phyloP scores from a whole-genome alignment of 2,888 invertebrate species.

The Xanthorhoe designata region DNA sequence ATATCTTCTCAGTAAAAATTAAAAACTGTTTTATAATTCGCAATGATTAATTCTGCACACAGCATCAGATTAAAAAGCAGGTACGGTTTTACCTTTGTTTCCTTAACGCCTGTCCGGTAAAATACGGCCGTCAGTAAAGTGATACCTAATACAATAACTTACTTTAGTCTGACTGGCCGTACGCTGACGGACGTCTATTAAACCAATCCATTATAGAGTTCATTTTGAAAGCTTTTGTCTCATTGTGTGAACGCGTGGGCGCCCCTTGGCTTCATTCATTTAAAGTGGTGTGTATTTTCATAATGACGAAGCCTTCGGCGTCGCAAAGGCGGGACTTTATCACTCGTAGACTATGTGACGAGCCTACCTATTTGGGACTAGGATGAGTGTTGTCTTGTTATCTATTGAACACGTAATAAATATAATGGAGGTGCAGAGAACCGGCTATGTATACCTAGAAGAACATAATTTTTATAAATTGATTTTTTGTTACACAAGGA shows the following conservation, averaged over 20 bases:
- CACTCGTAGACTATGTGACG: conserved; percentile 51
- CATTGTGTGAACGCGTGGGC: conserved; percentile 73
- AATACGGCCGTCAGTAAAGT: not conserved
- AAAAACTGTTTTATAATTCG: conserved; percentile 10
- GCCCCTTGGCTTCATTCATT: conserved; percentile 77
- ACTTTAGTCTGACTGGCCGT: not conserved
- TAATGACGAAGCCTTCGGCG: conserved; percentile 70
- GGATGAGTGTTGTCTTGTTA: conserved; percentile 28
- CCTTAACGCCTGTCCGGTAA: not conserved
- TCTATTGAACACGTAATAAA: conserved; percentile 21
- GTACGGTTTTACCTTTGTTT: conserved; percentile 33
- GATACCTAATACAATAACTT: no score
- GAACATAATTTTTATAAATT: conserved; percentile 26
- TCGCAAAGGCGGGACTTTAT: conserved; percentile 56
- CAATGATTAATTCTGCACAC: conserved; percentile 41
- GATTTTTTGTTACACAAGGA: conserved; percentile 17
- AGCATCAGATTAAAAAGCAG: conserved; percentile 38
- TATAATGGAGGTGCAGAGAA: conserved; percentile 8
- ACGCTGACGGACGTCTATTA: conserved; percentile 47
- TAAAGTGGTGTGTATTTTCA: conserved; percentile 69
- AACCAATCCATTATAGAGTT: conserved; percentile 48
- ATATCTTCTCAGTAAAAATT: conserved; percentile 53
- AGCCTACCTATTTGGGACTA: conserved; percentile 42
- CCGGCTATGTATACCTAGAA: conserved; percentile 9
- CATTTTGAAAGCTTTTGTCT: conserved; percentile 71